Percentiles rank a stretch among this genome's conserved stretches.
Evolutionary conservation across 2,797 vertebrate genomes (phyloP).

Genomic region (Stomatorhinus walkeri): DNA sequence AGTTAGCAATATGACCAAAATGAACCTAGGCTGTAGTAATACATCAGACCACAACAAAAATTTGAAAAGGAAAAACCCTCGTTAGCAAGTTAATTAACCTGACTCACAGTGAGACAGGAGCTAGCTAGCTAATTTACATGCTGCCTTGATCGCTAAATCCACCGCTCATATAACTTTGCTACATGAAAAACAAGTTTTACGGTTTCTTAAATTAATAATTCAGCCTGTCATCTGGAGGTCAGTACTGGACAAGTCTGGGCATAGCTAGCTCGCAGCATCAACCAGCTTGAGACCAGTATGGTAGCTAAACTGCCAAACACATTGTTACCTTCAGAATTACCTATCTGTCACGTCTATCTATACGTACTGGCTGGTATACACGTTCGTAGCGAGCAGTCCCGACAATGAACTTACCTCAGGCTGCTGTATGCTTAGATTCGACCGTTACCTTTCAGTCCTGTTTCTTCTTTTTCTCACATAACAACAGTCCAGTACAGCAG

Average conservation of each 20-base stretch:
- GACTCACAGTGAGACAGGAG: background rate
- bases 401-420: constrained; percentile 50
- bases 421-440: constrained; percentile 32
- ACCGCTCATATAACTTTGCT: background rate
- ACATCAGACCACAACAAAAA: background rate
- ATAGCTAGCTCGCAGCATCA: constrained; percentile 26
- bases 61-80: background rate
- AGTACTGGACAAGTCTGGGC: background rate
- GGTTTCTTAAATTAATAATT: background rate
- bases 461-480: constrained; percentile 34
- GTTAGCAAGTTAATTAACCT: background rate
- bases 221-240: constrained; percentile 17
- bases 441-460: constrained; percentile 24
- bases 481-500: constrained; percentile 43
- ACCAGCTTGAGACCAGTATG: background rate
- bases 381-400: background rate
- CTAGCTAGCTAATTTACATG: background rate
- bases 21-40: background rate
- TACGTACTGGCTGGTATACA: background rate
- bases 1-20: background rate
- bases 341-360: background rate
- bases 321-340: background rate
- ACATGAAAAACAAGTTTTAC: background rate
- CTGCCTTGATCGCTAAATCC: background rate
- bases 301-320: background rate